These are phyloP conservation scores for Caenorhabditis zanzibari DNA, from an alignment of 2,888 invertebrate species.

Conservation along the genomic window DNA sequence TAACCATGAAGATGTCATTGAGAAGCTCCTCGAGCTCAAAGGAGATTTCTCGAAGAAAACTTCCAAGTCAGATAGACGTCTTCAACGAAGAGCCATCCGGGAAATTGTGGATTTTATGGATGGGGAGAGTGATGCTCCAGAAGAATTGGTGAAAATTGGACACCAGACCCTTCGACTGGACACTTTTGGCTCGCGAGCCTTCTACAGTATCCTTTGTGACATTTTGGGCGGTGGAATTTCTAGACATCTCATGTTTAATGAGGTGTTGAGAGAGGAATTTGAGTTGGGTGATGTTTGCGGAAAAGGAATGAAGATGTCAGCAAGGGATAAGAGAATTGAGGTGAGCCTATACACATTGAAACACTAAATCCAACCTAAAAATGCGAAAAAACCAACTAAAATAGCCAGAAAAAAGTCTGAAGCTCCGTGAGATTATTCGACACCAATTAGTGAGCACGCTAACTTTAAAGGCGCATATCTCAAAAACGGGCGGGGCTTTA, in stretches of 20 bases:
- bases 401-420: too few relatives aligned
- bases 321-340: too few relatives aligned
- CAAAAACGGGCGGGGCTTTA: too few relatives aligned
- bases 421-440: too few relatives aligned
- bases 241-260: neutral
- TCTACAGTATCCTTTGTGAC: neutral
- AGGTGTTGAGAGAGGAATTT: neutral
- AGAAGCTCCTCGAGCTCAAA: neutral
- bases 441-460: too few relatives aligned
- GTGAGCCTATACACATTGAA: too few relatives aligned
- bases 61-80: neutral
- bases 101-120: neutral
- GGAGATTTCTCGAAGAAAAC: neutral
- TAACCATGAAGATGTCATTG: neutral
- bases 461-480: too few relatives aligned
- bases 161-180: neutral
- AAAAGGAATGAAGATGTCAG: too few relatives aligned
- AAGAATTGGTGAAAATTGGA: neutral
- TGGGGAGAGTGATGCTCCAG: neutral
- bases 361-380: too few relatives aligned
- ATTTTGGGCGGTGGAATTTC: neutral
- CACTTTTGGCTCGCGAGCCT: neutral
- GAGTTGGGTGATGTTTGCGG: too few relatives aligned
- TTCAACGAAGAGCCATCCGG: neutral
- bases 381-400: too few relatives aligned